Evolutionary conservation across 2,888 invertebrate genomes (phyloP).

Genomic region (Fragum fragum): DNA sequence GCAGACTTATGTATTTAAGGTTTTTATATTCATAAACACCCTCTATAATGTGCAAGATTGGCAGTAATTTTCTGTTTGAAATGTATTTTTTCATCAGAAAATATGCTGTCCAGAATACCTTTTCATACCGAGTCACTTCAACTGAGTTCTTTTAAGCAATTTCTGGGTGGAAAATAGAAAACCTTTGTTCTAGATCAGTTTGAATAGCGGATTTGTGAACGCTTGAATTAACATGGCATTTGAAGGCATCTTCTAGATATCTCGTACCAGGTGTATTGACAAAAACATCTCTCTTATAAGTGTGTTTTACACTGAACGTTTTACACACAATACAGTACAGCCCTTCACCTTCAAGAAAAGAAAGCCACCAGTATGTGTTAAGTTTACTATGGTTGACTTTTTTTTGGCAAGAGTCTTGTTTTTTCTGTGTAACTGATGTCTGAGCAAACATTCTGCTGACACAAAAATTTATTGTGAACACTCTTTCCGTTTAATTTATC

Average conservation of each 20-base stretch:
- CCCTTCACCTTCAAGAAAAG: constrained; percentile 35
- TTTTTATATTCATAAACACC: constrained; percentile 28
- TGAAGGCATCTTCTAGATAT: constrained; percentile 26
- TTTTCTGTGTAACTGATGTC: background rate
- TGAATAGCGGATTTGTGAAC: constrained; percentile 10
- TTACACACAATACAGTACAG: constrained; percentile 39
- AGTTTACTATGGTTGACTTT: constrained; percentile 21
- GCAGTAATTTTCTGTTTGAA: constrained; percentile 25
- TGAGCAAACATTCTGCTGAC: background rate
- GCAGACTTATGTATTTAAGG: constrained; percentile 42
- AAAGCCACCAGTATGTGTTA: constrained; percentile 33
- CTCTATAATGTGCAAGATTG: constrained; percentile 39
- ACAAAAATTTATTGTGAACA: background rate
- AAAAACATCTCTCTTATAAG: constrained; percentile 34
- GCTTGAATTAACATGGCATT: background rate
- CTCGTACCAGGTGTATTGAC: constrained; percentile 21
- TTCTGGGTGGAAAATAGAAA: constrained; percentile 35
- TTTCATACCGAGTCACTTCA: constrained; percentile 22
- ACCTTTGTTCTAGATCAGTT: constrained; percentile 30
- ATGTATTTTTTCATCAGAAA: constrained; percentile 52
- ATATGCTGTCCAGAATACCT: constrained; percentile 35
- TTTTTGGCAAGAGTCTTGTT: constrained; percentile 6
- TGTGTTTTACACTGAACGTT: constrained; percentile 39
- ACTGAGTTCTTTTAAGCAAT: constrained; percentile 22
- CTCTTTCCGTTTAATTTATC: background rate